These are phyloP conservation scores for Tenthredo amoena DNA, from an alignment of 2,888 invertebrate genomes.

Conservation along the genomic window DNA sequence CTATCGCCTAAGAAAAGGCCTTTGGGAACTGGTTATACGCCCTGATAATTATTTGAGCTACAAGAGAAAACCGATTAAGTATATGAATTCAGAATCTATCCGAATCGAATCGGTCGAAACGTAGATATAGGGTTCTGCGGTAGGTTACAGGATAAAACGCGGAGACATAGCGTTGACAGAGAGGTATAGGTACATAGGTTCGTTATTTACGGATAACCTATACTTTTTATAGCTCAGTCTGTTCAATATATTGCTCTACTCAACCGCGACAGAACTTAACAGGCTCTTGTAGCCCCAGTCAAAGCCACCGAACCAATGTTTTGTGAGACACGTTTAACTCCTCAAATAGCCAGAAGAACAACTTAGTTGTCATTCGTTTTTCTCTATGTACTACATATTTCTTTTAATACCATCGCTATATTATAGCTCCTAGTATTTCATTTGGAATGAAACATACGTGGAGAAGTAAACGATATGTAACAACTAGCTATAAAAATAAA, in stretches of 20 bases:
- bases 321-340: constrained; percentile 22
- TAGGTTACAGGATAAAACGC: not conserved
- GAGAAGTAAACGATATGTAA: not conserved
- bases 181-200: not conserved
- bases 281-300: constrained; percentile 26
- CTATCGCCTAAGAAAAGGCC: not conserved
- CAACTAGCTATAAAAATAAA: no score
- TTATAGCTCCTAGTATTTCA: not conserved
- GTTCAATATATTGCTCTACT: constrained; percentile 53
- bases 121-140: not conserved
- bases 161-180: constrained; percentile 34
- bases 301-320: constrained; percentile 23
- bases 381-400: not conserved
- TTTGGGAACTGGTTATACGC: not conserved
- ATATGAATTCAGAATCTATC: not conserved
- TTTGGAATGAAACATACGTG: not conserved
- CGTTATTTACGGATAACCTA: constrained; percentile 47
- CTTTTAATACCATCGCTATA: not conserved
- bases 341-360: constrained; percentile 33
- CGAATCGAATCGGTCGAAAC: not conserved
- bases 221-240: constrained; percentile 47
- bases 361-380: not conserved
- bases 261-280: constrained; percentile 48
- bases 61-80: not conserved
- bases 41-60: not conserved